Evolutionary conservation across 2,797 vertebrate genomes (phyloP).

Genomic region (Malacoraja senta): DNA sequence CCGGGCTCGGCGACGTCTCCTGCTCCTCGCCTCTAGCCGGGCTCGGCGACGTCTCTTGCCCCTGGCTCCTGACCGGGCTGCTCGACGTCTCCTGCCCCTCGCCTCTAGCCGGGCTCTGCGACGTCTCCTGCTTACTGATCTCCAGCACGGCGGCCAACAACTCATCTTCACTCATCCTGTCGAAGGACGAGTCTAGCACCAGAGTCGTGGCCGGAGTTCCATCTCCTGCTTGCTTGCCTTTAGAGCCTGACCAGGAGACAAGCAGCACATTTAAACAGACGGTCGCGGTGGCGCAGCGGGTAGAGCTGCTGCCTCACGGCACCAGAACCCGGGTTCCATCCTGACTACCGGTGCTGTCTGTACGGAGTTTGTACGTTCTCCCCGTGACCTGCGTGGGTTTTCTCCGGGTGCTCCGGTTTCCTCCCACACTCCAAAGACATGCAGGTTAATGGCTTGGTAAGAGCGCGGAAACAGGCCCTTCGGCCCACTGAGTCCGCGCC

Average conservation of each 20-base stretch:
- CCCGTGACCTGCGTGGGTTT: too few relatives aligned
- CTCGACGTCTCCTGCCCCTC: constrained; percentile 66
- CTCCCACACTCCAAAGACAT: too few relatives aligned
- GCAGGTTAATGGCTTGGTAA: too few relatives aligned
- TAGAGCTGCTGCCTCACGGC: too few relatives aligned
- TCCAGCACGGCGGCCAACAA: constrained; percentile 84
- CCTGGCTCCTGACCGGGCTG: constrained; percentile 53
- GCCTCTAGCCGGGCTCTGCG: constrained; percentile 55
- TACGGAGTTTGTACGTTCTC: too few relatives aligned
- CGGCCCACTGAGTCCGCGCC: too few relatives aligned
- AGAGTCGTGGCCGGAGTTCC: neutral
- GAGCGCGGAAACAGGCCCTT: too few relatives aligned
- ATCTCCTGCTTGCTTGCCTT: constrained; percentile 58
- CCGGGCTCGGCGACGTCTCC: constrained; percentile 62
- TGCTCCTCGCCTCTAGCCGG: constrained; percentile 55
- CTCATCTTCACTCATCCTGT: constrained; percentile 82
- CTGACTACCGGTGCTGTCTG: too few relatives aligned
- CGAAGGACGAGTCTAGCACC: constrained; percentile 58
- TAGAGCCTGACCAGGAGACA: constrained; percentile 49
- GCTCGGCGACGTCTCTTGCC: constrained; percentile 64
- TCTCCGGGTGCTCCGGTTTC: too few relatives aligned
- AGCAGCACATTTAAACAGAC: neutral
- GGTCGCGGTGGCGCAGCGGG: too few relatives aligned
- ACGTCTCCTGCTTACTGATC: constrained; percentile 78
- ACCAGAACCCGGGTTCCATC: too few relatives aligned